Evolutionary conservation across 2,797 vertebrate genomes (phyloP).

Genomic region (Mico argentatus): DNA sequence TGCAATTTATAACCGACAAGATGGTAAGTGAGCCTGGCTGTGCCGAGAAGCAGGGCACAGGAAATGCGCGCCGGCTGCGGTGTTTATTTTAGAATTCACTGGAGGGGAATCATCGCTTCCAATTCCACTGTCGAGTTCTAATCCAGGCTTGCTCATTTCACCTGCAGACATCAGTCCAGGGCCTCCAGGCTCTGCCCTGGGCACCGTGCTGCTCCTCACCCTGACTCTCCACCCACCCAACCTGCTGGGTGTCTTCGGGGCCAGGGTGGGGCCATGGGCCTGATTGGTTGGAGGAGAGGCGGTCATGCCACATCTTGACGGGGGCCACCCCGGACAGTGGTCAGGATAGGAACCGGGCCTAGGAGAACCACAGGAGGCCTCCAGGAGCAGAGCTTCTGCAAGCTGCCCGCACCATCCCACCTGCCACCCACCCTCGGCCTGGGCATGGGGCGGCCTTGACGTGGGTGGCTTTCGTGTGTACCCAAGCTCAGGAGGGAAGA

Average conservation of each 20-base stretch:
- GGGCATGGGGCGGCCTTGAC: fast-evolving
- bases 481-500: no score
- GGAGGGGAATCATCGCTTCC: neutral
- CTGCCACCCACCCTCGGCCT: fast-evolving
- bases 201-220: neutral
- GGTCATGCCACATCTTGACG: fast-evolving
- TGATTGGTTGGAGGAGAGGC: neutral
- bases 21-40: conserved; percentile 37
- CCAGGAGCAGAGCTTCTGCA: fast-evolving
- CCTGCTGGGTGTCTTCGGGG: fast-evolving
- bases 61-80: neutral
- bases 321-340: neutral
- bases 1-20: conserved; percentile 73
- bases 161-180: fast-evolving
- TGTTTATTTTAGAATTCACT: conserved; percentile 62
- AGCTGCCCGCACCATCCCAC: fast-evolving
- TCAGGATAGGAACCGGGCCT: neutral
- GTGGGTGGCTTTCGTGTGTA: no score
- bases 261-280: neutral
- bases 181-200: neutral
- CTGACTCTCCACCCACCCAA: fast-evolving
- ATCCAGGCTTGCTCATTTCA: neutral
- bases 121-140: neutral
- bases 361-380: fast-evolving
- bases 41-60: conserved; percentile 51